A percentile compares a stretch with the other conserved stretches of the same genome.
These are phyloP conservation scores for Quadroppia sp. DNA, from an alignment of 2,888 invertebrate species.

Conservation along the genomic window DNA sequence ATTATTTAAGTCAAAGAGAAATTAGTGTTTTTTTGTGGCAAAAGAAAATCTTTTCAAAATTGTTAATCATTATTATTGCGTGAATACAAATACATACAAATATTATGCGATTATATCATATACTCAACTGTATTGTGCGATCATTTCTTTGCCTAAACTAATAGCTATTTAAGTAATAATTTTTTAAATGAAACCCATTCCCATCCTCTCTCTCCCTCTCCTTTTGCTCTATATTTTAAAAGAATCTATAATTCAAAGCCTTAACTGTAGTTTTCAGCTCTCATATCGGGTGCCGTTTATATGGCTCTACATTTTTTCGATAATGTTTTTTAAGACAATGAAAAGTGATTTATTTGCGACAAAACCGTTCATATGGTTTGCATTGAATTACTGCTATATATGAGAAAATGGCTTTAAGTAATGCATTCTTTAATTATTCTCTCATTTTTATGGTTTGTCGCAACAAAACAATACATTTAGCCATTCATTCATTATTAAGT, in stretches of 20 bases:
- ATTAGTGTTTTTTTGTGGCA: background rate
- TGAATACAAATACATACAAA: background rate
- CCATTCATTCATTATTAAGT: slow-evolving; percentile 11
- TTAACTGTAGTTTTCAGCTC: background rate
- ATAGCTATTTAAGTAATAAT: slow-evolving; percentile 33
- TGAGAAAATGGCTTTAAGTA: slow-evolving; percentile 5
- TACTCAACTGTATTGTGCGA: no score
- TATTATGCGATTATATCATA: background rate
- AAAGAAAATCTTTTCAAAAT: slow-evolving; percentile 17
- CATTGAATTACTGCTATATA: background rate
- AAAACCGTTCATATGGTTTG: background rate
- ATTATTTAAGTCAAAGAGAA: background rate
- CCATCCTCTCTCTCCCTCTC: no score
- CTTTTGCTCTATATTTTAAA: background rate
- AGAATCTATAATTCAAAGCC: slow-evolving; percentile 1
- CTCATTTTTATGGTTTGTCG: slow-evolving; percentile 7
- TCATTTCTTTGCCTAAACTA: slow-evolving; percentile 18
- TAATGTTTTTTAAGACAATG: slow-evolving; percentile 23
- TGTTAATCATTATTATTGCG: slow-evolving; percentile 20
- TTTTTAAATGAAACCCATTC: slow-evolving; percentile 21
- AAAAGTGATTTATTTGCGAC: slow-evolving; percentile 22
- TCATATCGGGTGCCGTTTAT: background rate
- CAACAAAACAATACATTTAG: background rate
- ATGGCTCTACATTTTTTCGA: background rate
- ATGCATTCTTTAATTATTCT: slow-evolving; percentile 12